A percentile compares a stretch with the other conserved stretches of the same genome.
phyloP scores from a whole-genome alignment of 1,140 invertebrate species.

The Sycobia sp. region DNA sequence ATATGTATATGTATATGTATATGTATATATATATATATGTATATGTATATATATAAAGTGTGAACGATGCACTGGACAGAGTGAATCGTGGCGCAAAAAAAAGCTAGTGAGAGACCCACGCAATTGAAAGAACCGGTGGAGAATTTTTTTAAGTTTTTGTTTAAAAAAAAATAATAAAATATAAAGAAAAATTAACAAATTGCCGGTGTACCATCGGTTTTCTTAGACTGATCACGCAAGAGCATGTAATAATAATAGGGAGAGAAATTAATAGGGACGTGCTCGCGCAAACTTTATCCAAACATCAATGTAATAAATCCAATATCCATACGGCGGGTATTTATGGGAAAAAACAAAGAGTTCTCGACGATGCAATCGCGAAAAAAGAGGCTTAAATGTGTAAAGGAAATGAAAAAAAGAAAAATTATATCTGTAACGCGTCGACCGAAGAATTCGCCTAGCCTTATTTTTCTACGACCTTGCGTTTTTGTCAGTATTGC shows the following conservation, averaged over 20 bases:
- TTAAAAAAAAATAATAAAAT: too few species aligned
- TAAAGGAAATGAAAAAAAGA: slow-evolving; percentile 11
- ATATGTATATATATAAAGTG: too few species aligned
- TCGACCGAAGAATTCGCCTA: slow-evolving; percentile 47
- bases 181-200: too few species aligned
- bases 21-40: too few species aligned
- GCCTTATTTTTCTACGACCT: slow-evolving; percentile 59
- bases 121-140: slow-evolving; percentile 20
- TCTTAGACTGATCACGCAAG: slow-evolving; percentile 30
- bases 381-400: slow-evolving; percentile 22
- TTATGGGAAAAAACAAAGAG: neutral
- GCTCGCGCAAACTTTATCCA: neutral
- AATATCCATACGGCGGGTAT: neutral
- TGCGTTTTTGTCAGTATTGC: slow-evolving; percentile 54
- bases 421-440: slow-evolving; percentile 34
- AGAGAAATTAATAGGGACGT: too few species aligned
- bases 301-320: too few species aligned
- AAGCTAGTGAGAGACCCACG: too few species aligned
- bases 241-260: slow-evolving; percentile 8
- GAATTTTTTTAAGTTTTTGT: too few species aligned
- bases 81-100: too few species aligned
- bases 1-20: too few species aligned
- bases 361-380: neutral
- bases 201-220: too few species aligned
- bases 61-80: too few species aligned